Evolutionary conservation across 2,888 invertebrate genomes (phyloP), one percentile per base, ranked within the genome.

Genomic region (Schrankia costaestrigalis): DNA sequence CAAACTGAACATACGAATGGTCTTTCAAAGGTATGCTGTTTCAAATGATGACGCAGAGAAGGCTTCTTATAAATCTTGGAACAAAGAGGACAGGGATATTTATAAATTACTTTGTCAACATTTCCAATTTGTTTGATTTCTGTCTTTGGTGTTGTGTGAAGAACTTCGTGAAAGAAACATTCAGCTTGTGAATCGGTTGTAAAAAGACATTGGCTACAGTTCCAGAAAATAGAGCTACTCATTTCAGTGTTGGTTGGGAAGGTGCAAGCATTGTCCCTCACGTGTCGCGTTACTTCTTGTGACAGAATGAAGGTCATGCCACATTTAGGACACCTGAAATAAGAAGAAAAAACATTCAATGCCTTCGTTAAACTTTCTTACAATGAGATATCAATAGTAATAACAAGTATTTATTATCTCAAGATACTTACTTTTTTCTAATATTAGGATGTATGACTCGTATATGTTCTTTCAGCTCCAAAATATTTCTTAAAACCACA

Each of bases 231-330:
- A 1, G 75, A 66, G 0, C 74, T 61, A 30, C 43, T 65, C 3
- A 62, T 51, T 1, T 61, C 42, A 4, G 61, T 53, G 0, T 65
- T 49, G 12, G 48, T 35, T 24, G 69, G 62, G 43, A 89, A 89
- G 19, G 78, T 84, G 66, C 90, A 94, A 2, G 88, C 81, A 41
- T 91, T 91, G 41, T 85, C 82, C 36, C 91, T 84, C n/a, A 92
- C 87, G 63, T 95, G 95, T 7, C 90, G 89, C 0, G 93, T 90
- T 7, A 95, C 89, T 62, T 94, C 94, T 84, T 95, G 95, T 1
- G 93, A 88, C 0, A 94, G 80, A 0, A 90, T 89, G 63, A 95
- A 95, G 7, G 85, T 78, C 66, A 89, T 79, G 0, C 93, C 94
- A 57, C 95, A 95, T 52, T 90, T 90, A 0, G 92, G 90, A 63